Percentiles rank a stretch among this genome's conserved stretches.
Conservation (phyloP, 2,113 vertebrate genomes). For the Sialia sialis region DNA sequence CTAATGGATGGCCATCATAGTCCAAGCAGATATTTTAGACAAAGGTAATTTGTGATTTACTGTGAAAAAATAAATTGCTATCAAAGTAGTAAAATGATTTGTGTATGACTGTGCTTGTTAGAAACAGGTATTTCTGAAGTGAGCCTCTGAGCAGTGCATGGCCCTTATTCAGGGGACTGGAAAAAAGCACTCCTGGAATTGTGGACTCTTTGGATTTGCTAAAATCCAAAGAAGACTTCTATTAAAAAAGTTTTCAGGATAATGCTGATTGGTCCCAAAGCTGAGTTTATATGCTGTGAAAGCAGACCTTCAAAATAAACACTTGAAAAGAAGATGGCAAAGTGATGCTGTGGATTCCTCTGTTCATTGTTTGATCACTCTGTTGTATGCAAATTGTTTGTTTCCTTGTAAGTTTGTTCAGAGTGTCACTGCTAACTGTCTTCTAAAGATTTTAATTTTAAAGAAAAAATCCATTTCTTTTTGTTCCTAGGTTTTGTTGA, state of each 20-base stretch:
- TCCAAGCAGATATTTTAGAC: slow-evolving; percentile 48
- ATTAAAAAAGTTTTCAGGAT: neutral
- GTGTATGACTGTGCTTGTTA: slow-evolving; percentile 55
- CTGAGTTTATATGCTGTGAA: neutral
- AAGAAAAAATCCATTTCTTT: neutral
- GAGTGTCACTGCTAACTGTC: neutral
- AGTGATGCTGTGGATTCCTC: neutral
- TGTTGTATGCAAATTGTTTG: fast-evolving
- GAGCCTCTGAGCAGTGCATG: neutral
- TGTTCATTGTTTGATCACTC: neutral
- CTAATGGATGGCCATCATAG: slow-evolving; percentile 4
- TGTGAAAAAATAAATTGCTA: slow-evolving; percentile 67
- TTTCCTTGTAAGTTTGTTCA: neutral
- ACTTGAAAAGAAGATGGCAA: neutral
- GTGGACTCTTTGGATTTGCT: neutral
- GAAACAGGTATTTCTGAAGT: slow-evolving; percentile 10
- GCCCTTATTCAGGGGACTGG: neutral
- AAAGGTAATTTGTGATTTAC: slow-evolving; percentile 43
- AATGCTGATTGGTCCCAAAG: neutral
- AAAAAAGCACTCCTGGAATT: neutral
- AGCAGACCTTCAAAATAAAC: neutral
- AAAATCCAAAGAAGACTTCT: neutral
- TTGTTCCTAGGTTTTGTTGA: neutral
- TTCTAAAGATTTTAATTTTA: neutral
- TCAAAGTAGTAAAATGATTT: slow-evolving; percentile 45